Base-by-base conservation (phyloP, 2,797 vertebrate genomes). In the Lophura swinhoii region DNA sequence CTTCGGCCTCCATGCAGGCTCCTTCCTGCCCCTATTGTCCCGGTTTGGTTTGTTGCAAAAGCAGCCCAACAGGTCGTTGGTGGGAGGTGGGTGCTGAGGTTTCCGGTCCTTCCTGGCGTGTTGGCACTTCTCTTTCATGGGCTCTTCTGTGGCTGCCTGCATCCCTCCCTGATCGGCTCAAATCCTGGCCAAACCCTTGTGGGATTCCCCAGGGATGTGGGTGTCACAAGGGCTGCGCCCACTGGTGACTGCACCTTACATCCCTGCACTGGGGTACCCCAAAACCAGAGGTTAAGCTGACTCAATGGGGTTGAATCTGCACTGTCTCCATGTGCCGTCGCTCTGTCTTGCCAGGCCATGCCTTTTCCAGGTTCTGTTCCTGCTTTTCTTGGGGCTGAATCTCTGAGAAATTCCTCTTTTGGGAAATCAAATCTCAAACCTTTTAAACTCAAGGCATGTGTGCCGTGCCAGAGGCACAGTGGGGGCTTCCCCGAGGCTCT, bases 261-360 rank as follows among this genome's bases (percentile, higher is more conserved):
- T 22, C 55, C 21, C 48, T 63, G 29, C 21, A 56, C 41, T 64
- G 44, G 53, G n/a, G 28, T 33, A 20, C 29, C 31, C 66, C 62
- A 41, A 17, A 35, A 28, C 20, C 63, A 74, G 33, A 49, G 46
- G 43, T 70, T 26, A 12, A 33, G 60, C 46, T 66, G 67, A 43
- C 41, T 0, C 9, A 9, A 20, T 18, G 15, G 62, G 29, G 18
- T 39, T 26, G 46, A 59, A 41, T 55, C 63, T 14, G 44, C 10
- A 0, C 24, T 12, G 2, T 35, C 41, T 67, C 75, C 79, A 5
- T 0, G 0, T 53, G 44, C 44, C 68, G 5, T 43, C 0, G 0
- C 10, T 22, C 23, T 64, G 15, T 24, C 35, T 46, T 49, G 69
- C 13, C 60, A 43, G 39, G 39, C 39, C 29, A 9, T 1, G 3